A percentile compares a stretch with the other conserved stretches of the same genome.
Evolutionary conservation across 2,113 vertebrate genomes (phyloP).

Genomic region (Cygnus buccinator): DNA sequence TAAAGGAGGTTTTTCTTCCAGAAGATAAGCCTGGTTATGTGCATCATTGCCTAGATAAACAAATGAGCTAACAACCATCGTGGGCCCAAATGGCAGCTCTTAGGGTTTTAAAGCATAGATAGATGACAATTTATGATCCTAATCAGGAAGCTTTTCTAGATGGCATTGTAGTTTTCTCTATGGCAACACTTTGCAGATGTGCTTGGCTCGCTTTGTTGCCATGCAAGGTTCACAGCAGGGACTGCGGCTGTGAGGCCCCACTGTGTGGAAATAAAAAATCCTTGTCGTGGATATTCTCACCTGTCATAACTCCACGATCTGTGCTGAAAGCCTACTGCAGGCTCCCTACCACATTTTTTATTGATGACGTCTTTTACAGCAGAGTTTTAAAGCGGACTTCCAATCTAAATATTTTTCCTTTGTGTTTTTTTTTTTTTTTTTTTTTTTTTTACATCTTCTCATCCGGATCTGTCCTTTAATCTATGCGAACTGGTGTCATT

Average conservation of each 20-base stretch:
- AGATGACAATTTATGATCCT: neutral
- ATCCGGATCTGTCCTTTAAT: neutral
- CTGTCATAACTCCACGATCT: neutral
- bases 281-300: neutral
- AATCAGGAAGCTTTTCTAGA: neutral
- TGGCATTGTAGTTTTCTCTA: neutral
- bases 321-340: neutral
- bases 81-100: neutral
- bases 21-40: neutral
- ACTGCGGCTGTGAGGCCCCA: neutral
- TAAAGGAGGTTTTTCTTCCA: neutral
- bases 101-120: neutral
- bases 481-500: neutral
- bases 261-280: neutral
- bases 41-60: neutral
- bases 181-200: neutral
- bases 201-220: neutral
- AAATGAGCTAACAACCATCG: neutral
- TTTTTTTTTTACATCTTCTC: neutral
- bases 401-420: neutral
- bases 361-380: neutral
- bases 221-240: neutral
- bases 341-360: neutral
- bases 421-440: neutral
- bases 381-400: neutral